Percentiles rank a stretch among this genome's conserved stretches.
phyloP scores from a whole-genome alignment of 1,140 invertebrate genomes.

The Drosophila malerkotliana region DNA sequence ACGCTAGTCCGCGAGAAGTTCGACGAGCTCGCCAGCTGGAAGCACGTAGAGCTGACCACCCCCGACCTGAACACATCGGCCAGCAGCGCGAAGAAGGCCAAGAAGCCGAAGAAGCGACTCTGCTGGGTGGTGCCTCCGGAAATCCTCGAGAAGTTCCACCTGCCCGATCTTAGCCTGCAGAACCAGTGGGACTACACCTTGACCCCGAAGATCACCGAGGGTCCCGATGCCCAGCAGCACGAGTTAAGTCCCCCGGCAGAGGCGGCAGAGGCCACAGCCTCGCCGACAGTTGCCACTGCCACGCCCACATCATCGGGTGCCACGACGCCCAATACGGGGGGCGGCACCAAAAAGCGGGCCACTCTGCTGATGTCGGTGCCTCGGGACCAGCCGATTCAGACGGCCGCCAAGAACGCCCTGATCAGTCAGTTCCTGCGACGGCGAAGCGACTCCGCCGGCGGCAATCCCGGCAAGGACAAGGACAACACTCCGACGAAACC shows the following conservation, averaged over 20 bases:
- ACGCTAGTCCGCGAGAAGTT: conserved; percentile 85
- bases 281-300: background rate
- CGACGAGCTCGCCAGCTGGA: conserved; percentile 86
- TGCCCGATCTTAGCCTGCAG: conserved; percentile 85
- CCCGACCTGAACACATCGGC: conserved; percentile 1
- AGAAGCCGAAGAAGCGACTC: conserved; percentile 85
- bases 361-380: conserved; percentile 78
- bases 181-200: conserved; percentile 86
- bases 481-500: background rate
- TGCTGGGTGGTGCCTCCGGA: conserved; percentile 89
- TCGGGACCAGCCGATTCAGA: conserved; percentile 67
- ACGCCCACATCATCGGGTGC: background rate
- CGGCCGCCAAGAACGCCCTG: conserved; percentile 78
- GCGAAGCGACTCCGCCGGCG: conserved; percentile 24
- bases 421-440: conserved; percentile 87
- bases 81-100: conserved; percentile 83
- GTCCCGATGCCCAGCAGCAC: conserved; percentile 11
- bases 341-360: conserved; percentile 83
- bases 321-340: conserved; percentile 18
- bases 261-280: background rate
- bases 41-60: conserved; percentile 83
- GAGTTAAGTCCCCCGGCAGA: conserved; percentile 40
- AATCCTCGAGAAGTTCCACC: conserved; percentile 85
- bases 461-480: background rate
- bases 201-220: conserved; percentile 71